Evolutionary conservation across 2,888 invertebrate genomes (phyloP).

Genomic region (Aphidoletes aphidimyza): DNA sequence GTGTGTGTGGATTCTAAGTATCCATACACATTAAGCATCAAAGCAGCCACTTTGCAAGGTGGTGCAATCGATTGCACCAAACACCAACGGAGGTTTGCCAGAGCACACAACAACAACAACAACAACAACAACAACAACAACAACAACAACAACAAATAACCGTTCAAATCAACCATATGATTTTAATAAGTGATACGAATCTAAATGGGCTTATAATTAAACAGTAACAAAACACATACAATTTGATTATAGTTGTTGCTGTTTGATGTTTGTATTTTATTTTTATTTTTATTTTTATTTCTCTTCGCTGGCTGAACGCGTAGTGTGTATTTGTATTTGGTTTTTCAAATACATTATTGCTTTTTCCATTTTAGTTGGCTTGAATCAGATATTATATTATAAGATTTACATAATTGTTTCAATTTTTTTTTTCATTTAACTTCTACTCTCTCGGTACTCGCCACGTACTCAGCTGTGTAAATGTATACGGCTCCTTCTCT

Average conservation of each 20-base stretch:
- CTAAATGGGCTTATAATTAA: conserved; percentile 35
- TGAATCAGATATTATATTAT: conserved; percentile 1
- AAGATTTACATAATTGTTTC: conserved; percentile 26
- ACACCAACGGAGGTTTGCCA: no score
- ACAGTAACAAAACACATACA: conserved; percentile 31
- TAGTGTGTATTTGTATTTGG: background rate
- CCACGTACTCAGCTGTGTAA: no score
- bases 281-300: background rate
- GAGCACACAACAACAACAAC: no score
- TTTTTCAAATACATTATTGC: background rate
- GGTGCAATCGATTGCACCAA: conserved; percentile 36
- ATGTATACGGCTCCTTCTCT: no score
- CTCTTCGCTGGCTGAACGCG: background rate
- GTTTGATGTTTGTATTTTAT: background rate
- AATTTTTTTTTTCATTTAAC: background rate
- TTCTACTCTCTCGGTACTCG: background rate
- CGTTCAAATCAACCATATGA: conserved; percentile 8
- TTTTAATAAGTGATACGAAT: conserved; percentile 41
- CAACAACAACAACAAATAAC: no score
- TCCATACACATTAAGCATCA: background rate
- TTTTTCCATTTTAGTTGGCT: background rate
- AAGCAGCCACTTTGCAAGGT: background rate
- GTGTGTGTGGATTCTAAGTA: no score
- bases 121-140: no score
- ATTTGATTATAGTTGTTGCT: conserved; percentile 23